A percentile compares a stretch with the other conserved stretches of the same genome.
Evolutionary conservation across 1,140 invertebrate genomes (phyloP).

Genomic region (Diabrotica undecimpunctata): DNA sequence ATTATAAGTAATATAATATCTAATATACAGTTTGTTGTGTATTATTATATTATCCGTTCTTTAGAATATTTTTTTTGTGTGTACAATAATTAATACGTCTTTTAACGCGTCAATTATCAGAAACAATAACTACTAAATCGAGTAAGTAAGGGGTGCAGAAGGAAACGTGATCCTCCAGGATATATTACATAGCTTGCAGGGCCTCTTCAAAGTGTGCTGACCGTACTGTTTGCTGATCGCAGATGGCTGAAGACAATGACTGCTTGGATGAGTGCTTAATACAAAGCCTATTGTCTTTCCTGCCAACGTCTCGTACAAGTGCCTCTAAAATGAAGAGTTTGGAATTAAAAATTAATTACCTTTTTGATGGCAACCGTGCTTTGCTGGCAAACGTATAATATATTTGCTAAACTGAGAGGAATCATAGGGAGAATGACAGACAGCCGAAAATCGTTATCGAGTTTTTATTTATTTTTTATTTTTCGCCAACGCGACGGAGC

Average conservation of each 20-base stretch:
- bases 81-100: background rate
- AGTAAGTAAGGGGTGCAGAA: constrained; percentile 9
- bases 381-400: constrained; percentile 2
- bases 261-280: constrained; percentile 13
- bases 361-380: constrained; percentile 4
- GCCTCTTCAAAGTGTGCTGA: constrained; percentile 19
- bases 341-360: constrained; percentile 19
- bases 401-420: background rate
- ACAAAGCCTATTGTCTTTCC: constrained; percentile 14
- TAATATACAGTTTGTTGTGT: too few relatives aligned
- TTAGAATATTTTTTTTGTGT: background rate
- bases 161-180: constrained; percentile 15
- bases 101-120: constrained; percentile 12
- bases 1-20: too few relatives aligned
- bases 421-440: too few relatives aligned
- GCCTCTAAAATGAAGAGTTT: constrained; percentile 6
- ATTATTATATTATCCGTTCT: too few relatives aligned
- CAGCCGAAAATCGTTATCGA: too few relatives aligned
- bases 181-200: constrained; percentile 14
- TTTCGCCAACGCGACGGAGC: too few relatives aligned
- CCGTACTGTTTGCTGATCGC: constrained; percentile 16
- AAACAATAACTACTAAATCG: constrained; percentile 15
- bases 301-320: constrained; percentile 4
- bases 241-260: constrained; percentile 19
- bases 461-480: too few relatives aligned